A percentile compares a stretch with the other conserved stretches of the same genome.
Evolutionary conservation across 2,888 invertebrate species (phyloP).

Genomic region (Microctonus hyperodae): DNA sequence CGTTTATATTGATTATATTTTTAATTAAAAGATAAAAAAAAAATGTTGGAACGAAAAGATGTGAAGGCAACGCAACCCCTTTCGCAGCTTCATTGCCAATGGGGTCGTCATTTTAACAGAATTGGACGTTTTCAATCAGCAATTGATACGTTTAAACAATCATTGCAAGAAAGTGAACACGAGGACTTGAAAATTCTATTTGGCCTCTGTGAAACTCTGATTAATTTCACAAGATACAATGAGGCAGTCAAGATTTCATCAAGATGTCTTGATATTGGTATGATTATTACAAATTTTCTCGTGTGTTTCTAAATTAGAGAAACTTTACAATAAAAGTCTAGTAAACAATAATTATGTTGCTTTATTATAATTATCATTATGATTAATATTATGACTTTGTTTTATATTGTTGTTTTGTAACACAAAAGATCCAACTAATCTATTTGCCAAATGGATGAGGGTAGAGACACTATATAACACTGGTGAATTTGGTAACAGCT

Average conservation of each 20-base stretch:
- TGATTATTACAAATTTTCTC: too few relatives aligned
- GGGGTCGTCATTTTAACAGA: constrained; percentile 48
- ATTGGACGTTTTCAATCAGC: constrained; percentile 41
- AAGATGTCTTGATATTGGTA: constrained; percentile 52
- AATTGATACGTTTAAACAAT: constrained; percentile 48
- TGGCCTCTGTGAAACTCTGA: constrained; percentile 47
- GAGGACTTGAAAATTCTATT: constrained; percentile 48
- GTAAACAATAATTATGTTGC: not conserved
- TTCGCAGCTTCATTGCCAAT: constrained; percentile 52
- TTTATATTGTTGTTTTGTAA: too few relatives aligned
- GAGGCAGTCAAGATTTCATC: constrained; percentile 45
- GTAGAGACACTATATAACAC: constrained; percentile 50
- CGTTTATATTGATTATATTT: not conserved
- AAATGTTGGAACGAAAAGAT: constrained; percentile 33
- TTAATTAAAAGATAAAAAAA: constrained; percentile 4
- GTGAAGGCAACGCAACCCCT: constrained; percentile 45
- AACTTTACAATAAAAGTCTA: not conserved
- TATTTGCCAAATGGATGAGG: constrained; percentile 47
- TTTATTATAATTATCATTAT: not conserved
- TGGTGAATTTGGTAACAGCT: constrained; percentile 52
- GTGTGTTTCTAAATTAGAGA: too few relatives aligned
- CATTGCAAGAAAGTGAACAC: constrained; percentile 41
- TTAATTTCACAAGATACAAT: constrained; percentile 46
- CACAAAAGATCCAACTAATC: constrained; percentile 48
- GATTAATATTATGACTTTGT: too few relatives aligned